Conservation (phyloP, 2,113 vertebrate species). For the Syrrhaptes paradoxus region DNA sequence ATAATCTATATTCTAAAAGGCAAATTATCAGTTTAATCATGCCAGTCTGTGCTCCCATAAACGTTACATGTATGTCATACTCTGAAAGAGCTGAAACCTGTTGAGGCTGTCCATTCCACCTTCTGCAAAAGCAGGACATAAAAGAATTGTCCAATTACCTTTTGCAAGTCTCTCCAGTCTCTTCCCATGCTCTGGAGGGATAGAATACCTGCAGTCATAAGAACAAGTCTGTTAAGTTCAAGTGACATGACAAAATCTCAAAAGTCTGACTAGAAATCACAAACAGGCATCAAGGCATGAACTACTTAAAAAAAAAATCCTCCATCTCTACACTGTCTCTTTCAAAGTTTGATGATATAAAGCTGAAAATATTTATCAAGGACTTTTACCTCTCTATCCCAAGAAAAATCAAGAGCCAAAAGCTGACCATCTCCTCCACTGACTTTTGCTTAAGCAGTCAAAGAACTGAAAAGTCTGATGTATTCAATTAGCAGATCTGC, state of each 20-base stretch:
- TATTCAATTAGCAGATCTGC: neutral
- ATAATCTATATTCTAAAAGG: neutral
- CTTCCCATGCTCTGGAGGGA: conserved; percentile 95
- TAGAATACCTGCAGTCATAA: conserved; percentile 85
- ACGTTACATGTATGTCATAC: fast-evolving
- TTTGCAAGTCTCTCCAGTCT: conserved; percentile 93
- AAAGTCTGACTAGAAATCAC: neutral
- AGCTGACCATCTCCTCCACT: neutral
- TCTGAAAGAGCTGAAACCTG: neutral
- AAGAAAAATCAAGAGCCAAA: neutral
- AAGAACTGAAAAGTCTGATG: neutral
- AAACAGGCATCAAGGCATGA: neutral
- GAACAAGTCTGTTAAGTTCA: neutral
- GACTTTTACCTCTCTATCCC: neutral
- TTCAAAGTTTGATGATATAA: neutral
- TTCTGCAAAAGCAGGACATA: neutral
- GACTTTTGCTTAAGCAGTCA: neutral
- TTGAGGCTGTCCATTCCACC: neutral
- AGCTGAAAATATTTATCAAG: neutral
- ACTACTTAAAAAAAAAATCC: neutral
- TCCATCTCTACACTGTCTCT: neutral
- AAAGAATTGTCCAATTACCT: conserved; percentile 74
- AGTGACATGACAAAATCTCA: neutral
- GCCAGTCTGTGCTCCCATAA: neutral
- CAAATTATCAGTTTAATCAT: neutral